phyloP scores from a whole-genome alignment of 2,888 invertebrate genomes.

The Machimus rusticus region DNA sequence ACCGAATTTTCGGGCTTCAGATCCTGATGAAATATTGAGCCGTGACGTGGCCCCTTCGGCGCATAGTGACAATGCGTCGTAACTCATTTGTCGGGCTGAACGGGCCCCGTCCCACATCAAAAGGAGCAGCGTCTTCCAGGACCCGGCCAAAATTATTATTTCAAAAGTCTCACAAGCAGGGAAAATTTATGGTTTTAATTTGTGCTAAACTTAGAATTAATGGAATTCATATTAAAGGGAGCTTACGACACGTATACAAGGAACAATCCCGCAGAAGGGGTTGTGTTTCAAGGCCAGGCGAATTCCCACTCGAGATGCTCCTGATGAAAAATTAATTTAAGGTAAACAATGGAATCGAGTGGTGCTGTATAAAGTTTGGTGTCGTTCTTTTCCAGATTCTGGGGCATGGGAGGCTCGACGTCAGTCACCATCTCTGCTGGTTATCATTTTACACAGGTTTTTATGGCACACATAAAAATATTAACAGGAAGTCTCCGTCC shows the following conservation, averaged over 20 bases:
- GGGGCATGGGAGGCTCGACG: neutral
- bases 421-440: neutral
- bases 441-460: neutral
- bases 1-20: neutral
- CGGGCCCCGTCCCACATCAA: neutral
- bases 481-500: neutral
- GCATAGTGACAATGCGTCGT: conserved; percentile 1
- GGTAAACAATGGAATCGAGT: neutral
- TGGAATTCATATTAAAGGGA: conserved; percentile 21
- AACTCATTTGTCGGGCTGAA: conserved; percentile 15
- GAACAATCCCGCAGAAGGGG: neutral
- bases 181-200: conserved; percentile 38
- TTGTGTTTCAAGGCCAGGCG: conserved; percentile 23
- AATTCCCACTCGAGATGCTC: neutral
- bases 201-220: conserved; percentile 34
- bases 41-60: neutral
- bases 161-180: conserved; percentile 18
- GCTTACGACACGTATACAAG: neutral
- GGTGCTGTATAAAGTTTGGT: neutral
- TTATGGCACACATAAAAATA: neutral
- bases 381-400: neutral
- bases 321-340: conserved; percentile 7
- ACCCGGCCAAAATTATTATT: conserved; percentile 24
- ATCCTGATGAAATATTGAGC: conserved; percentile 10
- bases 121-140: neutral